Conservation (phyloP, 2,888 invertebrate species). For the Empis stercorea region DNA sequence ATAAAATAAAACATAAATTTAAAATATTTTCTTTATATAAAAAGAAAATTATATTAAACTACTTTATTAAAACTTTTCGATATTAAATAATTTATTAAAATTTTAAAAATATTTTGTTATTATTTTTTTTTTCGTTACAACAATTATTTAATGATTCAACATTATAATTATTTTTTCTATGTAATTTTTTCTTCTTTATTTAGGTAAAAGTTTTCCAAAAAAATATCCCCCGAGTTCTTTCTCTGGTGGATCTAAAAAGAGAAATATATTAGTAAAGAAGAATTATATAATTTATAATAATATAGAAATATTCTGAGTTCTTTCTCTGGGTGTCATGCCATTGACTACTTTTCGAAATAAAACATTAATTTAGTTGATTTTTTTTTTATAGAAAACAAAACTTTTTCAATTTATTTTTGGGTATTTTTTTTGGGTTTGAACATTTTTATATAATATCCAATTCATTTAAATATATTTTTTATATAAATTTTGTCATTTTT, state of each 20-base stretch:
- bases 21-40: too few relatives aligned
- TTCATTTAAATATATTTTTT: too few relatives aligned
- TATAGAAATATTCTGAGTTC: too few relatives aligned
- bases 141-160: constrained; percentile 4
- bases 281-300: background rate
- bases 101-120: too few relatives aligned
- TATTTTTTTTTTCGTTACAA: background rate
- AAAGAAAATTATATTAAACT: background rate
- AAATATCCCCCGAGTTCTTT: background rate
- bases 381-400: too few relatives aligned
- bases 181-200: background rate
- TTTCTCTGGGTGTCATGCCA: too few relatives aligned
- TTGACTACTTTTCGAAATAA: too few relatives aligned
- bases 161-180: constrained; percentile 10
- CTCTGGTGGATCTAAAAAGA: constrained; percentile 8
- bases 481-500: too few relatives aligned
- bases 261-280: constrained; percentile 9
- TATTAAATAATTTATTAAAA: background rate
- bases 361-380: too few relatives aligned
- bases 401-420: constrained; percentile 2
- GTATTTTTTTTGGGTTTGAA: too few relatives aligned
- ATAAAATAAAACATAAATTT: too few relatives aligned
- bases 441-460: too few relatives aligned
- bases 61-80: constrained; percentile 1
- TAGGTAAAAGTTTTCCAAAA: background rate